phyloP scores from a whole-genome alignment of 1,140 invertebrate species.

The Drosophila sproati region DNA sequence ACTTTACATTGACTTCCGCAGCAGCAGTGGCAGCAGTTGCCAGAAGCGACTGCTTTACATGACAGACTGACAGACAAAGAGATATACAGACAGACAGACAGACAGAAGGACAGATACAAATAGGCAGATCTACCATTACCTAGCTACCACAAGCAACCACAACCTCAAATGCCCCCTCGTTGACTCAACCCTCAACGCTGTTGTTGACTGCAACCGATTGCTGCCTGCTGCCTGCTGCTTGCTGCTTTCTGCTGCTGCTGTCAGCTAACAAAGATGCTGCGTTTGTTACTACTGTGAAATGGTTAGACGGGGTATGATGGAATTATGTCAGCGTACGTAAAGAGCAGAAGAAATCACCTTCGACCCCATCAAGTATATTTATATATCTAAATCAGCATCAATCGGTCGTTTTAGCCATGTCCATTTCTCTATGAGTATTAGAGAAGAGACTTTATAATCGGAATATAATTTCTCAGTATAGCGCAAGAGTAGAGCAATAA shows the following conservation, averaged over 20 bases:
- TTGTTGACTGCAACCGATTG: conserved; percentile 7
- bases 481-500: too few species aligned
- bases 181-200: background rate
- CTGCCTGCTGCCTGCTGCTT: conserved; percentile 22
- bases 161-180: background rate
- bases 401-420: too few species aligned
- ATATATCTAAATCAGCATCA: too few species aligned
- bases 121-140: too few species aligned
- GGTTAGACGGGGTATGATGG: too few species aligned
- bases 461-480: too few species aligned
- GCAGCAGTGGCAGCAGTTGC: conserved; percentile 36
- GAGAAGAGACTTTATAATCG: too few species aligned
- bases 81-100: conserved; percentile 10
- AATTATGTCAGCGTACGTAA: too few species aligned
- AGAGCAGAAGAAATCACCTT: too few species aligned
- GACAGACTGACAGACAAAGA: conserved; percentile 31
- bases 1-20: conserved; percentile 73
- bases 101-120: conserved; percentile 9
- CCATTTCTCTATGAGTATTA: too few species aligned
- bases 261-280: conserved; percentile 38
- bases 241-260: conserved; percentile 22
- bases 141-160: background rate
- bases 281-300: background rate
- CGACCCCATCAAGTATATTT: too few species aligned
- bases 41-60: conserved; percentile 54